Conservation (phyloP, 2,888 invertebrate genomes). For the Lasioglossum zephyrum region DNA sequence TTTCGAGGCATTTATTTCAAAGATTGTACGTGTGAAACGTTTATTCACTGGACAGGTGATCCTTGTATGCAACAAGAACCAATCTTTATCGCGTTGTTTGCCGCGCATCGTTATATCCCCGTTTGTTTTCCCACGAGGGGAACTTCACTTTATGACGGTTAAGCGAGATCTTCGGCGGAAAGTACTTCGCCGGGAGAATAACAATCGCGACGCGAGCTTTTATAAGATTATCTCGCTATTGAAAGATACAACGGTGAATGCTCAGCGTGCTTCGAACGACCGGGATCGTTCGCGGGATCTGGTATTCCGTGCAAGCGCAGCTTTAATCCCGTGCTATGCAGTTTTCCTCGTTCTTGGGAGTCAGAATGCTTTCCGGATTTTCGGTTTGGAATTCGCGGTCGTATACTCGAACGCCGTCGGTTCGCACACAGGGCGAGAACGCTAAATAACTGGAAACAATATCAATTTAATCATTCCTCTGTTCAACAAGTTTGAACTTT, state of each 20-base stretch:
- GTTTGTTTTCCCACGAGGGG: conserved; percentile 12
- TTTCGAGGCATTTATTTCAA: too few species aligned
- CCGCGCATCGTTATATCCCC: background rate
- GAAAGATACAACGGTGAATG: conserved; percentile 13
- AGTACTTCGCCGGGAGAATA: conserved; percentile 17
- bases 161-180: conserved; percentile 2
- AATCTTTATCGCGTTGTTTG: background rate
- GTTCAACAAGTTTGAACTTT: background rate
- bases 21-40: background rate
- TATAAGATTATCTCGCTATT: conserved; percentile 16
- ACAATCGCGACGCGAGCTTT: conserved; percentile 28
- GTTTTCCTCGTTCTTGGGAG: background rate
- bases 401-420: background rate
- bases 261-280: background rate
- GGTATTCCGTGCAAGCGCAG: conserved; percentile 1
- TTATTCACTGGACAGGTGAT: background rate
- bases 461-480: background rate
- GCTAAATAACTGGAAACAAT: too few species aligned
- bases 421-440: background rate
- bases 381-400: background rate
- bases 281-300: background rate
- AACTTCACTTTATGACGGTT: conserved; percentile 8
- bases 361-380: background rate
- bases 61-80: background rate
- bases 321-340: conserved; percentile 10